A percentile compares a stretch with the other conserved stretches of the same genome.
phyloP scores from a whole-genome alignment of 2,888 invertebrate species.

The Lydus trimaculatus region DNA sequence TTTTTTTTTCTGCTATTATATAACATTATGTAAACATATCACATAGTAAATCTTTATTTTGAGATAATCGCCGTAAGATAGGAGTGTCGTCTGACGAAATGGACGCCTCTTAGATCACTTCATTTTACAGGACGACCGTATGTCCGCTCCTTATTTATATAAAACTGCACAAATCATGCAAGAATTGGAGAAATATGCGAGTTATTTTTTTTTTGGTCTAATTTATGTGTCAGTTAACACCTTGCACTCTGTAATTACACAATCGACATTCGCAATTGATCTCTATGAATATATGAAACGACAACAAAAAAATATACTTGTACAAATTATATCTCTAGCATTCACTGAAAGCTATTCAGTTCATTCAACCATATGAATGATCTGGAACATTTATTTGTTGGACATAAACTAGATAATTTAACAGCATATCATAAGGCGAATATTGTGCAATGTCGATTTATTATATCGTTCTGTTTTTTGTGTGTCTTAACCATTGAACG shows the following conservation, averaged over 20 bases:
- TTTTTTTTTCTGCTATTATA: neutral
- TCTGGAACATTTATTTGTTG: constrained; percentile 2
- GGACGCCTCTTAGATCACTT: neutral
- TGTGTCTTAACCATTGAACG: neutral
- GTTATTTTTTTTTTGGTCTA: neutral
- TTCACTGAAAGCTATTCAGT: neutral
- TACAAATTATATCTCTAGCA: neutral
- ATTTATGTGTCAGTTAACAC: neutral
- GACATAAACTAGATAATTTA: neutral
- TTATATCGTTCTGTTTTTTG: neutral
- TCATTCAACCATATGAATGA: constrained; percentile 1
- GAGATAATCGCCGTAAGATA: neutral
- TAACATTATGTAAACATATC: neutral
- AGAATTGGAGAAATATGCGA: neutral
- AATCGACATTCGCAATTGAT: neutral
- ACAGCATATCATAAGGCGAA: neutral
- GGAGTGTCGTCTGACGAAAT: constrained; percentile 2
- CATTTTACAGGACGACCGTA: too few species aligned
- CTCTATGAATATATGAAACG: neutral
- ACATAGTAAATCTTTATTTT: neutral
- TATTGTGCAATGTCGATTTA: neutral
- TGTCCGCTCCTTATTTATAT: too few species aligned
- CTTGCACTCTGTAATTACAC: neutral
- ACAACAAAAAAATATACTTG: neutral
- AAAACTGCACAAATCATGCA: neutral